These are phyloP conservation scores for Cybosia mesomella DNA, from an alignment of 2,888 invertebrate genomes.

Conservation along the genomic window DNA sequence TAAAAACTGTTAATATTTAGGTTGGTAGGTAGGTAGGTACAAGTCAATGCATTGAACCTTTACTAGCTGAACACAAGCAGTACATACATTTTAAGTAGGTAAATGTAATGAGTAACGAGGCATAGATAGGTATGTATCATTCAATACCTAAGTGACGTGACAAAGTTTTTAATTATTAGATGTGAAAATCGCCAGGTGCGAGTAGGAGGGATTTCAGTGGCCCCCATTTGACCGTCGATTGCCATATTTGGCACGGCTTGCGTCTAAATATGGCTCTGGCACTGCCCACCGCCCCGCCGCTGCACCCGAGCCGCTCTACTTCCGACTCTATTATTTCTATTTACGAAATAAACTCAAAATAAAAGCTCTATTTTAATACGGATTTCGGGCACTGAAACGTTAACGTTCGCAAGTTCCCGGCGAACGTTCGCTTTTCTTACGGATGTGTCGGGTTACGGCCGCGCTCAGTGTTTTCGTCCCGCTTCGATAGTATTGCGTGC, in stretches of 20 bases:
- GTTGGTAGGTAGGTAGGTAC: no score
- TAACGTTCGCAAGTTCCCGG: slow-evolving; percentile 79
- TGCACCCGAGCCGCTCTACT: slow-evolving; percentile 72
- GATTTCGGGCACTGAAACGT: slow-evolving; percentile 82
- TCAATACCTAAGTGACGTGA: slow-evolving; percentile 75
- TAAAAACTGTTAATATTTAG: no score
- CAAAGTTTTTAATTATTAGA: slow-evolving; percentile 86
- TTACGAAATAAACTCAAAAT: slow-evolving; percentile 87
- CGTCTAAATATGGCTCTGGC: slow-evolving; percentile 94
- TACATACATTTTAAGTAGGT: no score
- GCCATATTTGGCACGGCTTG: slow-evolving; percentile 93
- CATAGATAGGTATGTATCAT: slow-evolving; percentile 45
- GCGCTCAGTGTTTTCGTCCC: slow-evolving; percentile 67
- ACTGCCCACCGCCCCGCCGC: slow-evolving; percentile 88
- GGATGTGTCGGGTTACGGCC: slow-evolving; percentile 86
- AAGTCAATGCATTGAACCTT: no score
- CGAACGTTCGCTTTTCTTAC: slow-evolving; percentile 74
- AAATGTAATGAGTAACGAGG: slow-evolving; percentile 29
- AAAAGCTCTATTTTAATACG: slow-evolving; percentile 86
- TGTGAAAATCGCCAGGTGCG: slow-evolving; percentile 85
- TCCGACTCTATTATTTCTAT: slow-evolving; percentile 87
- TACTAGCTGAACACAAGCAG: no score
- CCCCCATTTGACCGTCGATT: slow-evolving; percentile 92
- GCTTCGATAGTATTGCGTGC: slow-evolving; percentile 56
- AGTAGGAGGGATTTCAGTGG: slow-evolving; percentile 92